phyloP scores from a whole-genome alignment of 1,140 invertebrate genomes.

The Bicyclus anynana region DNA sequence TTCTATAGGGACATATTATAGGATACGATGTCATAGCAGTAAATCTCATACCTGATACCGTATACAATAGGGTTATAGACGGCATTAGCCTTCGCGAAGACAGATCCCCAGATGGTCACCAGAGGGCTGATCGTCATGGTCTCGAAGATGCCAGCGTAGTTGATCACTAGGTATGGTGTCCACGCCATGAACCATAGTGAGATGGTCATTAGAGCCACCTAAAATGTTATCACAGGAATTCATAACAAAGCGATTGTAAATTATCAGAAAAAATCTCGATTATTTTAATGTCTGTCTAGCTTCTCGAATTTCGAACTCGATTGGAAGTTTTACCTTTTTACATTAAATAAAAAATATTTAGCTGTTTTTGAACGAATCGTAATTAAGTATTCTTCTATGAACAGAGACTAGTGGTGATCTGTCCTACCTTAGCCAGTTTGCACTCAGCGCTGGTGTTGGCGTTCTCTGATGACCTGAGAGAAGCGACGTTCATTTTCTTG shows the following conservation, averaged over 20 bases:
- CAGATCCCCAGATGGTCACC: constrained; percentile 82
- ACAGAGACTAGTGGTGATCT: too few relatives aligned
- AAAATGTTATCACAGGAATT: constrained; percentile 1
- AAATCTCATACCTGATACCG: constrained; percentile 76
- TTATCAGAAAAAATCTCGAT: too few relatives aligned
- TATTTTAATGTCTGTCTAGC: too few relatives aligned
- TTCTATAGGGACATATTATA: background rate
- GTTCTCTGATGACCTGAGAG: constrained; percentile 79
- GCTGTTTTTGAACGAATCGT: too few relatives aligned
- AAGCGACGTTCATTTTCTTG: constrained; percentile 85
- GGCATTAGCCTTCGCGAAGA: constrained; percentile 83
- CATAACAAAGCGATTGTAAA: too few relatives aligned
- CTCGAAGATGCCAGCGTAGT: constrained; percentile 83
- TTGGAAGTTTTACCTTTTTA: too few relatives aligned
- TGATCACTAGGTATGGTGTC: constrained; percentile 86
- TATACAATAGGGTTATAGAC: constrained; percentile 85
- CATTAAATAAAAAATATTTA: too few relatives aligned
- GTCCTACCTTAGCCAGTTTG: constrained; percentile 79
- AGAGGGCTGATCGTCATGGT: constrained; percentile 80
- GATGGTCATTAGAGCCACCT: constrained; percentile 86
- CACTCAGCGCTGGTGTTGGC: constrained; percentile 80
- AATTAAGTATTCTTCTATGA: too few relatives aligned
- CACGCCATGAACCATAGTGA: constrained; percentile 87
- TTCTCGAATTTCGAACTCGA: too few relatives aligned
- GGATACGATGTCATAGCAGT: too few relatives aligned